phyloP scores from a whole-genome alignment of 30 jellyfish, hydroid and myxozoan genomes.

The Nemopilema nomurai region DNA sequence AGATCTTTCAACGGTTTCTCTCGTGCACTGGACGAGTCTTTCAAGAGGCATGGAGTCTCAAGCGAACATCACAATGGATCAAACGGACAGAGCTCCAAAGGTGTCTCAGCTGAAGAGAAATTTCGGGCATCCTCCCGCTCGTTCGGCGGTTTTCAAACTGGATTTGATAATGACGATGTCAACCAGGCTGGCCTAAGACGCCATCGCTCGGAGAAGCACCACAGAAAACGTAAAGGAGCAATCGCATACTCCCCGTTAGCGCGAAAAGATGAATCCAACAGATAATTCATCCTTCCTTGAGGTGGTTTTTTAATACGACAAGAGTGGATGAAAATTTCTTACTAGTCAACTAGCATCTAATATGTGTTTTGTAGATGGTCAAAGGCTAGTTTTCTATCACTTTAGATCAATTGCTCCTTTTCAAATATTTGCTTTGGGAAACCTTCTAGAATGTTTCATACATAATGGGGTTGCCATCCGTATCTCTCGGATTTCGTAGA shows the following conservation, averaged over 20 bases:
- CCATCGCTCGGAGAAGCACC: conserved; percentile 21
- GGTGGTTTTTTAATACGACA: not conserved
- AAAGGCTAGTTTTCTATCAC: no score
- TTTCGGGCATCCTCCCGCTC: conserved; percentile 35
- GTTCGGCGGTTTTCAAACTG: conserved; percentile 10
- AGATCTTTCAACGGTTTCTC: conserved; percentile 42
- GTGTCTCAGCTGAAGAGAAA: conserved; percentile 10
- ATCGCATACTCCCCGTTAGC: conserved; percentile 25
- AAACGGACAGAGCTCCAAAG: not conserved
- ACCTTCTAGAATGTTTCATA: no score
- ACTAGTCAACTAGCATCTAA: no score
- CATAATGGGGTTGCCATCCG: no score
- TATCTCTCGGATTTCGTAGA: no score
- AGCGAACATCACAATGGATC: not conserved
- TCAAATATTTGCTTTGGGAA: no score
- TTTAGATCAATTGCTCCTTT: no score
- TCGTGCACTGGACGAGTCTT: conserved; percentile 51
- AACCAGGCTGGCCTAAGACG: conserved; percentile 24
- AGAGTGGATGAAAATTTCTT: not conserved
- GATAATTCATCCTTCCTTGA: not conserved
- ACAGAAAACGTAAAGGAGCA: conserved; percentile 8
- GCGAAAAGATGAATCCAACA: not conserved
- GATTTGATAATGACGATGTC: not conserved
- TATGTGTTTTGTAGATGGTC: no score
- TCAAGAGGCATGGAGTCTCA: conserved; percentile 13